Evolutionary conservation across 2,113 vertebrate genomes (phyloP).

Genomic region (Trematomus loennbergii): DNA sequence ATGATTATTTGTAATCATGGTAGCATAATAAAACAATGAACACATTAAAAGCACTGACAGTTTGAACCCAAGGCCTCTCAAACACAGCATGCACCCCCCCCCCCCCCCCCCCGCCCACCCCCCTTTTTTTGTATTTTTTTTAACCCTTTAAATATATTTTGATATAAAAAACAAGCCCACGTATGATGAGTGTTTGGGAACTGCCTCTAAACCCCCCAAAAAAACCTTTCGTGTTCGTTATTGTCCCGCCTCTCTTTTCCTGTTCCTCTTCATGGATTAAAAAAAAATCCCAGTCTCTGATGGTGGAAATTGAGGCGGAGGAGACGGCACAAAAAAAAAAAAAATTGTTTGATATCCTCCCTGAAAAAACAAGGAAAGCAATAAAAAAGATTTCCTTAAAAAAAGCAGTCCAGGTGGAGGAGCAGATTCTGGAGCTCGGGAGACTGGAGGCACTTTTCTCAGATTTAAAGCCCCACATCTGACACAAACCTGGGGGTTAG

Average conservation of each 20-base stretch:
- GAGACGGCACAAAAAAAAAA: constrained; percentile 17
- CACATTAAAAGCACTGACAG: constrained; percentile 91
- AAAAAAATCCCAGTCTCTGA: constrained; percentile 17
- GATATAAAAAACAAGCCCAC: constrained; percentile 85
- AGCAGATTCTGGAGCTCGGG: constrained; percentile 82
- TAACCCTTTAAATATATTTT: constrained; percentile 85
- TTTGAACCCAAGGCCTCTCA: constrained; percentile 87
- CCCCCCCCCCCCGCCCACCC: too few species aligned
- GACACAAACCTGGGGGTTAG: constrained; percentile 50
- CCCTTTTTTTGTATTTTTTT: constrained; percentile 65
- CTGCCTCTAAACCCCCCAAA: constrained; percentile 42
- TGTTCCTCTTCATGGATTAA: constrained; percentile 13
- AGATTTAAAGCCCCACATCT: constrained; percentile 80
- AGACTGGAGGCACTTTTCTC: constrained; percentile 81
- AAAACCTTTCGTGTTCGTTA: constrained; percentile 26
- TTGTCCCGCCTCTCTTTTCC: constrained; percentile 39
- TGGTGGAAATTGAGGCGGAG: constrained; percentile 41
- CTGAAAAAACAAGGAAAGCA: constrained; percentile 66
- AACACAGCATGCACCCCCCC: constrained; percentile 88
- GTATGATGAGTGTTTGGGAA: constrained; percentile 75
- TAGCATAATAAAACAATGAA: constrained; percentile 94
- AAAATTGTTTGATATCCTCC: constrained; percentile 64
- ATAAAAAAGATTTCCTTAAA: constrained; percentile 44
- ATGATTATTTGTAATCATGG: constrained; percentile 94
- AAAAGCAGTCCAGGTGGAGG: constrained; percentile 66